Base-by-base conservation (phyloP, 2,797 vertebrate genomes). In the Poliocrania exsul region DNA sequence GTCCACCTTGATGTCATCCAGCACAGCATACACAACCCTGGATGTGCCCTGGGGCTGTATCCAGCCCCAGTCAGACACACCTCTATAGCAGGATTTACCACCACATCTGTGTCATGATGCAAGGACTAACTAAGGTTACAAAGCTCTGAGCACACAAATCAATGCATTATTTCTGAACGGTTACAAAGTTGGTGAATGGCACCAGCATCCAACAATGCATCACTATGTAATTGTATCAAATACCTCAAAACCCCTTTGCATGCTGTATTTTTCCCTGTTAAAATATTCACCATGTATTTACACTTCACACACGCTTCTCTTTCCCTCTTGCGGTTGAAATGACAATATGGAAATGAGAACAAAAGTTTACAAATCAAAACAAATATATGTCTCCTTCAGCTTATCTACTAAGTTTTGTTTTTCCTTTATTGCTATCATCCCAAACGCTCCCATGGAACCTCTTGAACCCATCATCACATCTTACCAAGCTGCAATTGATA, bases 11-110 rank as follows among this genome's bases (percentile, higher is more conserved):
- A 33, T 2, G 3, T 38, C 66, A 51, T 1, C 24, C 6, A 26
- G 64, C 62, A 28, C 0, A 0, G 61, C 66, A 10, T 7, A 21
- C 3, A 1, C 40, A n/a, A 19, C 54, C 42, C 37, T 2, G 0
- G 11, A 20, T 2, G 15, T 64, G 57, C 90, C 70, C 16, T 28
- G 28, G 61, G 78, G 57, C 78, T 8, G 29, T 10, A 40, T 15
- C 29, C 83, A 80, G 47, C 53, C 62, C 21, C 0, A 0, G 21
- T 1, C 56, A 46, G 65, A 35, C n/a, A 46, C n/a, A 47, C 10
- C 61, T 62, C 16, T 24, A 1, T 10, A 37, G 57, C 1, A 0
- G 35, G 47, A 88, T 38, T 83, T 81, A n/a, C 31, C 56, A 16
- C 40, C 28, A 7, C 6, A 18, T 7, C 69, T 10, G 2, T 28